These are phyloP conservation scores for Hemiprocne comata DNA, from an alignment of 2,113 vertebrate species.

Conservation along the genomic window DNA sequence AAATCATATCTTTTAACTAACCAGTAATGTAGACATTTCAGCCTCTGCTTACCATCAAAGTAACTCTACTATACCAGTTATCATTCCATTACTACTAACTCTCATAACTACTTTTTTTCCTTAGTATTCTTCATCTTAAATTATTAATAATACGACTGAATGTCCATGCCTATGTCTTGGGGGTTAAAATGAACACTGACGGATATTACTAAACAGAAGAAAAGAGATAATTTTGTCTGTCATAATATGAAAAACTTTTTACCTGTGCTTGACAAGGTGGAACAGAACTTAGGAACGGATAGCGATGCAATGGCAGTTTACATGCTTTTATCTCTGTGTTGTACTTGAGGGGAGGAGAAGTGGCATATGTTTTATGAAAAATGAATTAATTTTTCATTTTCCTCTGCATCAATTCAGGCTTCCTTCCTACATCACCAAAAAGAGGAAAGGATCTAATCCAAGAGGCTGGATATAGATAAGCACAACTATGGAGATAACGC, in stretches of 20 bases:
- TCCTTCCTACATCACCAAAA: background rate
- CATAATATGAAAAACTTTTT: background rate
- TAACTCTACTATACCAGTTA: background rate
- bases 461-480: background rate
- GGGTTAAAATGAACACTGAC: background rate
- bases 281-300: background rate
- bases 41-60: background rate
- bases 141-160: fast-evolving
- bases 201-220: background rate
- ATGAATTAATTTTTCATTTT: background rate
- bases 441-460: background rate
- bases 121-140: background rate
- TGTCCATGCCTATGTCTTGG: background rate
- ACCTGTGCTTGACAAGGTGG: background rate
- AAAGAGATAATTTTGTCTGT: background rate
- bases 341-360: background rate
- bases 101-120: background rate
- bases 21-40: background rate
- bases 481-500: background rate
- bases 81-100: background rate
- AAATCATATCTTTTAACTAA: background rate
- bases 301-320: background rate
- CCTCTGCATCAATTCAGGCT: background rate
- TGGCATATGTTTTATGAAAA: background rate
- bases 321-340: background rate